These are phyloP conservation scores for Cheilosia scutellata DNA, from an alignment of 2,888 invertebrate genomes.

Conservation along the genomic window DNA sequence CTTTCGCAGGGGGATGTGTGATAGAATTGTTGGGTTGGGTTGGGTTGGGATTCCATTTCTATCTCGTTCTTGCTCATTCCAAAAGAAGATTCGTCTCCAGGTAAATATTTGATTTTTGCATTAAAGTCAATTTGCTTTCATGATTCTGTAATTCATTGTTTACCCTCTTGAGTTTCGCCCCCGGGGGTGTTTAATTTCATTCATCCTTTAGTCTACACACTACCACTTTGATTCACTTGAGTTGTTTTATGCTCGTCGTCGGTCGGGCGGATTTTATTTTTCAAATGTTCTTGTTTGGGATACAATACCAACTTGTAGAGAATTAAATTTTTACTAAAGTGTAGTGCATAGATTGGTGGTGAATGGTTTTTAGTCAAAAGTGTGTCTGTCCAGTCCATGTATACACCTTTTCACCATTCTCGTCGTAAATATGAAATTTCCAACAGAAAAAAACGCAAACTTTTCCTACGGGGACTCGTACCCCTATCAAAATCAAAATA, in stretches of 20 bases:
- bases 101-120: constrained; percentile 84
- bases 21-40: constrained; percentile 2
- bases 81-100: constrained; percentile 75
- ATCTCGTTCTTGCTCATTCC: not conserved
- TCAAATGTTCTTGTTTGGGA: not conserved
- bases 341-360: no score
- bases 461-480: no score
- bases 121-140: constrained; percentile 84
- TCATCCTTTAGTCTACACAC: not conserved
- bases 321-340: no score
- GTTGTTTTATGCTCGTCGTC: not conserved
- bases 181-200: constrained; percentile 51
- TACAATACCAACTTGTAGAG: no score
- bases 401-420: no score
- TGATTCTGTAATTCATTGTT: constrained; percentile 84
- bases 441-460: no score
- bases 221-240: constrained; percentile 15
- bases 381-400: no score
- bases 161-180: constrained; percentile 67
- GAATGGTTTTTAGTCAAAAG: no score
- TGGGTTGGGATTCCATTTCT: not conserved
- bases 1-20: not conserved
- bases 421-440: no score
- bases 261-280: not conserved
- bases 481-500: no score